Percentiles rank a stretch among this genome's conserved stretches.
Conservation (phyloP, 1,140 invertebrate genomes). For the Dinoponera quadriceps region DNA sequence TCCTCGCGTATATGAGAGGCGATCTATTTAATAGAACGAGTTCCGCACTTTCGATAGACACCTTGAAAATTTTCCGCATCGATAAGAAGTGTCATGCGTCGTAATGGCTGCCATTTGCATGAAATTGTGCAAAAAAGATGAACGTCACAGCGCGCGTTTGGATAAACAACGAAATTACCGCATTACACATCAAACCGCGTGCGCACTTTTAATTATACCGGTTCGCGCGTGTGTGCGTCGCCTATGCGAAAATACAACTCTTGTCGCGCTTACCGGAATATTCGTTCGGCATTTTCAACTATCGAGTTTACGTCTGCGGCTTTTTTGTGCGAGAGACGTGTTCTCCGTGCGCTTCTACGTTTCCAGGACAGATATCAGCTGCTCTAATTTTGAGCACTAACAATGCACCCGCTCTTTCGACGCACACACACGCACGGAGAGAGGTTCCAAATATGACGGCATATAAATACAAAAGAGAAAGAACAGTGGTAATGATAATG, state of each 20-base stretch:
- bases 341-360: constrained; percentile 26
- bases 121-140: constrained; percentile 5
- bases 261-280: constrained; percentile 52
- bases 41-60: neutral
- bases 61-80: constrained; percentile 12
- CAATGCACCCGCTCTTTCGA: constrained; percentile 51
- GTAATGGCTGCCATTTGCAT: neutral
- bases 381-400: constrained; percentile 58
- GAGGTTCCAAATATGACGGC: constrained; percentile 19
- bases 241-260: constrained; percentile 50
- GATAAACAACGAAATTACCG: constrained; percentile 17
- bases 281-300: constrained; percentile 62
- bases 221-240: neutral
- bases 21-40: constrained; percentile 2
- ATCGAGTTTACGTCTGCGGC: constrained; percentile 56
- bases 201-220: constrained; percentile 40
- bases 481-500: constrained; percentile 42
- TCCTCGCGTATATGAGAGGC: neutral
- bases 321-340: constrained; percentile 56
- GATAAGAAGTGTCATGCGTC: neutral
- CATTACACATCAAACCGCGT: neutral
- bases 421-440: neutral
- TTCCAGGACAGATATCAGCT: constrained; percentile 62
- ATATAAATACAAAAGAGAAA: constrained; percentile 41
- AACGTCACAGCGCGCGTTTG: too few relatives aligned